phyloP scores from a whole-genome alignment of 1,140 invertebrate species.

The Orussus abietinus region DNA sequence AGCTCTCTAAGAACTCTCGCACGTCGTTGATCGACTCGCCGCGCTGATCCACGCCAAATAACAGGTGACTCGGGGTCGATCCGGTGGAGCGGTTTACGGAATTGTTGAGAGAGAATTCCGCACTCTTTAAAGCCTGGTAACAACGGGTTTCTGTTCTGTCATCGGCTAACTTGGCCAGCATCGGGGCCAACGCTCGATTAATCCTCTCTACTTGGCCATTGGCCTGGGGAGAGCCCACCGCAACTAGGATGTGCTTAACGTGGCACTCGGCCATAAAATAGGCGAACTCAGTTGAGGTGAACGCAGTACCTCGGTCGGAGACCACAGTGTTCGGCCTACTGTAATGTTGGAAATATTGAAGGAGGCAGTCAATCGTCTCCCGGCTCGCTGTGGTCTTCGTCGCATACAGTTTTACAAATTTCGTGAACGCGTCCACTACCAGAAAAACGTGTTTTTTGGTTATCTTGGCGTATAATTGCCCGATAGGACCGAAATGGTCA shows the following conservation, averaged over 20 bases:
- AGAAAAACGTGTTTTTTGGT: slow-evolving; percentile 27
- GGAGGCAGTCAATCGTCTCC: slow-evolving; percentile 13
- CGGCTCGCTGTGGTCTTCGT: slow-evolving; percentile 15
- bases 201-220: slow-evolving; percentile 13
- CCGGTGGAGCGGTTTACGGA: slow-evolving; percentile 16
- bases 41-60: slow-evolving; percentile 22
- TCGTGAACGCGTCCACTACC: slow-evolving; percentile 30
- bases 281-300: slow-evolving; percentile 18
- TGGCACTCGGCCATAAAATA: slow-evolving; percentile 14
- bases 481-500: slow-evolving; percentile 21
- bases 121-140: slow-evolving; percentile 18
- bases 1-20: slow-evolving; percentile 1
- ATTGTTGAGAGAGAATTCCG: slow-evolving; percentile 27
- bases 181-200: slow-evolving; percentile 17
- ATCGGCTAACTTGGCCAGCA: slow-evolving; percentile 18
- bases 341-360: slow-evolving; percentile 13
- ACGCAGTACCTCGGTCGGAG: slow-evolving; percentile 18
- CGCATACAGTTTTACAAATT: slow-evolving; percentile 18
- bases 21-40: slow-evolving; percentile 3
- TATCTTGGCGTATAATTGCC: slow-evolving; percentile 4
- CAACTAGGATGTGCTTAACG: slow-evolving; percentile 12
- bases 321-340: slow-evolving; percentile 13
- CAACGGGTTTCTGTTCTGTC: slow-evolving; percentile 9
- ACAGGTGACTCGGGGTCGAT: slow-evolving; percentile 16
- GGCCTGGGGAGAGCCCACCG: slow-evolving; percentile 12